Base-by-base conservation (phyloP, 2,888 invertebrate genomes). In the Drosophila helvetica region DNA sequence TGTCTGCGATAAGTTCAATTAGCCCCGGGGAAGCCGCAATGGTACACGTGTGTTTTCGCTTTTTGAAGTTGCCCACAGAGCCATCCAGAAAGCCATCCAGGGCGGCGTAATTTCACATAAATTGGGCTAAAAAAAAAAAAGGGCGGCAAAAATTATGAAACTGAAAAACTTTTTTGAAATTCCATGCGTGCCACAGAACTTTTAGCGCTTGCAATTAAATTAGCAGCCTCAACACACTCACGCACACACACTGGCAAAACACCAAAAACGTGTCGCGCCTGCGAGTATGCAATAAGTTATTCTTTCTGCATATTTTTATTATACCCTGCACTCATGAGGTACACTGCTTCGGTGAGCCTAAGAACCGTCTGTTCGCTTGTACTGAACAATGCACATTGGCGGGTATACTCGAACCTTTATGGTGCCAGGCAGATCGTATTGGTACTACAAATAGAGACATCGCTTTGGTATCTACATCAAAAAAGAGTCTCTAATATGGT, bases 161-260 rank as follows among this genome's bases (percentile, higher is more conserved):
- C 19, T 33, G 25, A 30, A 30, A 55, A 78, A 77, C 63, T 84
- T 84, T 78, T 58, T 45, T 47, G 45, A 74, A 76, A 78, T 77
- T 80, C 67, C 56, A 74, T 50, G 77, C 81, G 72, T 82, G 79
- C 67, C 68, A 61, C 75, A 75, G 60, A 84, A 83, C 70, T 84
- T 83, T 80, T 60, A 68, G 66, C 64, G 67, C 59, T 75, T 59
- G 74, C 82, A 85, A 85, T 83, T 83, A 83, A 83, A 80, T 83
- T 82, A 82, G 82, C 80, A 60, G 55, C 70, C 55, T 71, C 48
- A 52, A 58, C 38, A 15, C 38, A 38, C 38, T 38, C 46, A 42
- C 30, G 59, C 57, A 43, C 42, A 48, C 42, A 58, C 17, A 58
- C 15, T 25, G 10, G 22, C 38, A 51, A 25, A 55, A 43, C 30